Percentiles rank a stretch among this genome's conserved stretches.
phyloP scores from a whole-genome alignment of 2,113 vertebrate species.

The Colinus virginianus region DNA sequence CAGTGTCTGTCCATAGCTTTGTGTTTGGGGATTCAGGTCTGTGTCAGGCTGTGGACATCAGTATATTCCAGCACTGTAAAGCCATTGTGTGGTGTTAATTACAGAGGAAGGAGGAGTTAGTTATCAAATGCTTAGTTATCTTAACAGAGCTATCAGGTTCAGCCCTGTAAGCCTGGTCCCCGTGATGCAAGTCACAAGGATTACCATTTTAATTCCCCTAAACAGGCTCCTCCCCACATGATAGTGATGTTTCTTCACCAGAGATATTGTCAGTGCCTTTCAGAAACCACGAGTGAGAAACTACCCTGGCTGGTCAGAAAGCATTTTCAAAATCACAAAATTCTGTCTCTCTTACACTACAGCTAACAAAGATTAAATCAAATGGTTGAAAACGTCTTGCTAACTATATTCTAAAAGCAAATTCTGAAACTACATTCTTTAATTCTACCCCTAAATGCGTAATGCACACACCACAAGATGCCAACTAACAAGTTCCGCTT shows the following conservation, averaged over 20 bases:
- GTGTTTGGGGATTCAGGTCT: background rate
- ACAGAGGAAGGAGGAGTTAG: background rate
- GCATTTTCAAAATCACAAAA: background rate
- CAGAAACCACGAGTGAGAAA: background rate
- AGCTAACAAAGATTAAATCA: background rate
- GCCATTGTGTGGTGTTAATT: rapidly evolving
- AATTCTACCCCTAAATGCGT: background rate
- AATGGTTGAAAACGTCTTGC: background rate
- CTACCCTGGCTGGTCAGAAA: background rate
- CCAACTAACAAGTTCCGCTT: background rate
- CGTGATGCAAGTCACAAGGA: background rate
- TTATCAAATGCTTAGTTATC: background rate
- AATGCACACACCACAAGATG: background rate
- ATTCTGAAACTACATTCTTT: background rate
- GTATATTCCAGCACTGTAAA: background rate
- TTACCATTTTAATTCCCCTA: background rate
- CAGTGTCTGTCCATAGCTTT: background rate
- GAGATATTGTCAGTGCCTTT: background rate
- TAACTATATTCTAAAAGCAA: slow-evolving; percentile 5
- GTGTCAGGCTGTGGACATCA: background rate
- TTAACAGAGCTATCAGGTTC: background rate
- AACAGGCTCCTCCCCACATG: rapidly evolving
- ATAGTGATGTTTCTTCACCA: background rate
- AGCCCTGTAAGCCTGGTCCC: background rate
- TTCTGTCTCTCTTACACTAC: background rate